Evolutionary conservation across 2,888 invertebrate genomes (phyloP).

Genomic region (Litoditis marina): DNA sequence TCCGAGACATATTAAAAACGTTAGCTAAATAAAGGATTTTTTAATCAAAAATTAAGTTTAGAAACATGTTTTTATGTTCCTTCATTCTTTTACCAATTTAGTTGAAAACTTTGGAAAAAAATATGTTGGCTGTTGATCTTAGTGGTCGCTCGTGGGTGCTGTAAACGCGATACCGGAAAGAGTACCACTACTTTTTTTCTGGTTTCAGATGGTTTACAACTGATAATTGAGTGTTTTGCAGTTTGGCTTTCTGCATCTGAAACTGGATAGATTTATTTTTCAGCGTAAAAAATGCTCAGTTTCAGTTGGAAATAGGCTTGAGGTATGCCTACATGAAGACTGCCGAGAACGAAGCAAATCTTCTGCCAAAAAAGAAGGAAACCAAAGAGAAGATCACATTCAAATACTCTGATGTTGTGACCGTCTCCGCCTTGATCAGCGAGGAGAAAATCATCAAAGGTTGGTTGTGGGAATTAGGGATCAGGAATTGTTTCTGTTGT

Average conservation of each 20-base stretch:
- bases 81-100: background rate
- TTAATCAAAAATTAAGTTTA: too few species aligned
- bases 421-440: conserved; percentile 16
- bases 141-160: too few species aligned
- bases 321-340: conserved; percentile 24
- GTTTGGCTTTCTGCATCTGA: too few species aligned
- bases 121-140: too few species aligned
- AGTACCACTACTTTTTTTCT: background rate
- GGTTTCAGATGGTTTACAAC: background rate
- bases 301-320: conserved; percentile 23
- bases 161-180: background rate
- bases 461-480: too few species aligned
- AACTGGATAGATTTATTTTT: too few species aligned
- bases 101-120: too few species aligned
- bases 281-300: too few species aligned
- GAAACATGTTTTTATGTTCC: background rate
- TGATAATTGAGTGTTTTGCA: background rate
- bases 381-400: conserved; percentile 30
- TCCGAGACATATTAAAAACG: too few species aligned
- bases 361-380: conserved; percentile 27
- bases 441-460: conserved; percentile 25
- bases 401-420: conserved; percentile 26
- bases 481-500: background rate
- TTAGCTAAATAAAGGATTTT: too few species aligned
- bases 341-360: conserved; percentile 23